phyloP scores from a whole-genome alignment of 1,140 invertebrate genomes.

The Diplogasteroides magnus region DNA sequence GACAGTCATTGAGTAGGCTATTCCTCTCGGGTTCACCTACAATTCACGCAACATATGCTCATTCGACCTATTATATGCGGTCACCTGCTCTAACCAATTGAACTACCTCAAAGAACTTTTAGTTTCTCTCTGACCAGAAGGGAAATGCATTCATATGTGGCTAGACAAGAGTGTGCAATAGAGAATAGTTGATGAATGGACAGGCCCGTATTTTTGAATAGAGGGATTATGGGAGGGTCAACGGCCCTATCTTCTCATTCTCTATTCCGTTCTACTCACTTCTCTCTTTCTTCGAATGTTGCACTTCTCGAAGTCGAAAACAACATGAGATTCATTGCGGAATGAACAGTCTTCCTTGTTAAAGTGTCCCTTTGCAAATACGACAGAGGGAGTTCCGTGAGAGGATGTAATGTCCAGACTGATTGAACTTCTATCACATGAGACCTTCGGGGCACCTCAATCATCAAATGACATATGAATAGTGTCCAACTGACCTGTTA shows the following conservation, averaged over 20 bases:
- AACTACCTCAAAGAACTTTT: too few species aligned
- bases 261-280: slow-evolving; percentile 9
- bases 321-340: slow-evolving; percentile 21
- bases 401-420: slow-evolving; percentile 40
- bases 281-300: slow-evolving; percentile 51
- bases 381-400: slow-evolving; percentile 38
- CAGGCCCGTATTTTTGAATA: neutral
- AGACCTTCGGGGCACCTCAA: slow-evolving; percentile 46
- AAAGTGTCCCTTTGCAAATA: slow-evolving; percentile 51
- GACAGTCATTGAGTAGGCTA: slow-evolving; percentile 50
- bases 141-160: too few species aligned
- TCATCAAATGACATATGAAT: neutral
- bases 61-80: too few species aligned
- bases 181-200: neutral
- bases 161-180: neutral
- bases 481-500: slow-evolving; percentile 10
- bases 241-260: neutral
- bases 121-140: too few species aligned
- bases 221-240: neutral
- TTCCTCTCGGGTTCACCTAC: slow-evolving; percentile 44
- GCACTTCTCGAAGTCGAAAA: slow-evolving; percentile 45
- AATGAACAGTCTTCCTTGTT: slow-evolving; percentile 42
- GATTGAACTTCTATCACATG: slow-evolving; percentile 42
- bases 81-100: too few species aligned
- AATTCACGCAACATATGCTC: neutral